Evolutionary conservation across 2,797 vertebrate species (phyloP).

Genomic region (Siniperca obscura): DNA sequence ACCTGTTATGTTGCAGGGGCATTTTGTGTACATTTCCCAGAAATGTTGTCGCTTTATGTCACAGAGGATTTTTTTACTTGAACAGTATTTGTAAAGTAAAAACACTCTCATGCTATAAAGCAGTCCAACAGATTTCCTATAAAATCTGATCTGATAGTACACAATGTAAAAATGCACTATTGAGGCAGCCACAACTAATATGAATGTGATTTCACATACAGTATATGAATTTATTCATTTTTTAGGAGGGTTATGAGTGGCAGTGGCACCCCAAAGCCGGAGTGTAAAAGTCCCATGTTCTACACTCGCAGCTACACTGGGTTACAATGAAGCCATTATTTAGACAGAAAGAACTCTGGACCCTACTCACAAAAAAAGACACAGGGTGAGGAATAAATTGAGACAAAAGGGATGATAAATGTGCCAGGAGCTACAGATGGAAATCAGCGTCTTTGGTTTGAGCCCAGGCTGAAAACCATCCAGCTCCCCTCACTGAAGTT

Average conservation of each 20-base stretch:
- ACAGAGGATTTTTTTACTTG: background rate
- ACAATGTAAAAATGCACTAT: background rate
- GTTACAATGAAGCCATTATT: background rate
- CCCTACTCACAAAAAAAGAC: background rate
- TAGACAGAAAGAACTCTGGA: conserved; percentile 10
- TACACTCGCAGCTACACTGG: background rate
- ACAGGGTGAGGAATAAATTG: conserved; percentile 22
- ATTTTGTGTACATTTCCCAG: background rate
- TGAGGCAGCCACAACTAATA: background rate
- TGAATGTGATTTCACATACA: background rate
- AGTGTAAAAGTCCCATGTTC: background rate
- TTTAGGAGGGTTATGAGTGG: background rate
- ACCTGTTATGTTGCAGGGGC: background rate
- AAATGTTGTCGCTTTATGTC: too few relatives aligned
- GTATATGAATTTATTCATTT: background rate
- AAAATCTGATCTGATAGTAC: background rate
- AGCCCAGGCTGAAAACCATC: conserved; percentile 36
- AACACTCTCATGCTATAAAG: background rate
- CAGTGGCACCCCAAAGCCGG: background rate
- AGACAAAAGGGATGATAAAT: conserved; percentile 28
- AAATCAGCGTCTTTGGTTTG: conserved; percentile 46
- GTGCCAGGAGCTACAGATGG: conserved; percentile 47
- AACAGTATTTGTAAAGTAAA: background rate
- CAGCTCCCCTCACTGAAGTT: conserved; percentile 5
- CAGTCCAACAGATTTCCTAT: background rate